Evolutionary conservation across 2,797 vertebrate genomes (phyloP), one percentile per base, ranked within the genome.

Genomic region (Helarctos malayanus): DNA sequence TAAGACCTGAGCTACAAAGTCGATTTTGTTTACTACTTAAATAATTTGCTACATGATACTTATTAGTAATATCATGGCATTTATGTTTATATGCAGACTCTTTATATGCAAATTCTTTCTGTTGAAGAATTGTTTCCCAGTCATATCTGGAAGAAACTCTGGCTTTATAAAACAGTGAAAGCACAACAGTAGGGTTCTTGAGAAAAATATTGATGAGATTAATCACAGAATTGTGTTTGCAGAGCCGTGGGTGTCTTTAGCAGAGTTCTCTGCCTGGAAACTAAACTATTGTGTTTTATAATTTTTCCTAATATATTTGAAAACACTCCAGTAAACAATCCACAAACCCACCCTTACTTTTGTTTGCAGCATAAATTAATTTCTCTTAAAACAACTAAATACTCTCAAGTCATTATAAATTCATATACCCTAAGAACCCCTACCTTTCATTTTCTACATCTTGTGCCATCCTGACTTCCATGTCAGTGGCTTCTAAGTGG

Each of bases 161-260:
- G 25, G 13, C n/a, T 94, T 93, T 80, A 2, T 75, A 63, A 82
- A 94, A 52, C 9, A 90, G 5, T 56, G 57, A 73, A 9, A 69
- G 3, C 32, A n/a, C 21, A 95, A 32, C 23, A 75, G 45, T 45
- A 57, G 32, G n/a, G 18, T 54, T 86, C 27, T 84, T 90, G 8
- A 90, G 45, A 83, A 91, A 94, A 78, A 56, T 76, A 92, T 15
- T 93, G 45, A 75, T 86, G 38, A 89, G 1, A 78, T 87, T 88
- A 76, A 52, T 91, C 73, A 88, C 4, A 78, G 47, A 96, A 87
- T 65, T 91, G 1, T 76, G 75, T 89, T 56, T 59, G 25, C 80
- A 79, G 49, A 92, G 5, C 73, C 2, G 1, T 65, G 16, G 19
- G 0, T 76, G 49, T 87, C 71, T 80, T 79, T 35, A 71, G 5